Evolutionary conservation across 2,113 vertebrate species (phyloP), one percentile per base, ranked within the genome.

Genomic region (Pseudorasbora parva): DNA sequence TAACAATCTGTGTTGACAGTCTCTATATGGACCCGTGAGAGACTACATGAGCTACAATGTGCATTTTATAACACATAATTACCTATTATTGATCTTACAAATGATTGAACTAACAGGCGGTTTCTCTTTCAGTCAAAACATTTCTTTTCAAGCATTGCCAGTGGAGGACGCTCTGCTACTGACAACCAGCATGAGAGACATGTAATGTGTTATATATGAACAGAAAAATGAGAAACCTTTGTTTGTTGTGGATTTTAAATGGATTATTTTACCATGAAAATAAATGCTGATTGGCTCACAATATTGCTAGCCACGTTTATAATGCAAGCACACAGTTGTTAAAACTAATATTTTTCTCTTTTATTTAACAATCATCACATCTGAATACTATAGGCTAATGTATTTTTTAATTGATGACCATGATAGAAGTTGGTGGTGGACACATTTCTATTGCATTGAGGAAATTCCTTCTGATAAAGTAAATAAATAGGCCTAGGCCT

Each of bases 161-260:
- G 93, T 84, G 88, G 94, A 91, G 93, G 94, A 92, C 88, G 83
- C 89, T 82, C 43, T 93, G 86, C 88, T 68, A 56, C 49, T 75
- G 37, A 84, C 74, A 81, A 51, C 43, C 68, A 69, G 59, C 15
- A 14, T 76, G 21, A 73, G 68, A 82, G 15, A 43, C 10, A 43
- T 69, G 9, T n/a, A 12, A 9, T 66, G 62, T 66, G 62, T 33
- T 66, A 37, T 7, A 37, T 1, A 69, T 1, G 2, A 71, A 8
- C 68, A 23, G 41, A 45, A 71, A 45, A 21, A 71, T 41, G 2
- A 14, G 4, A 43, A 82, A 12, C 59, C 60, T 64, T 23, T 6
- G 66, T 71, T 47, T 51, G 73, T 47, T 84, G 47, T 74, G 74
- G n/a, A n/a, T 82, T 73, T 66, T 51, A 41, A 75, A 41, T 57